Evolutionary conservation across 2,113 vertebrate genomes (phyloP).

Genomic region (Pygoscelis adeliae): DNA sequence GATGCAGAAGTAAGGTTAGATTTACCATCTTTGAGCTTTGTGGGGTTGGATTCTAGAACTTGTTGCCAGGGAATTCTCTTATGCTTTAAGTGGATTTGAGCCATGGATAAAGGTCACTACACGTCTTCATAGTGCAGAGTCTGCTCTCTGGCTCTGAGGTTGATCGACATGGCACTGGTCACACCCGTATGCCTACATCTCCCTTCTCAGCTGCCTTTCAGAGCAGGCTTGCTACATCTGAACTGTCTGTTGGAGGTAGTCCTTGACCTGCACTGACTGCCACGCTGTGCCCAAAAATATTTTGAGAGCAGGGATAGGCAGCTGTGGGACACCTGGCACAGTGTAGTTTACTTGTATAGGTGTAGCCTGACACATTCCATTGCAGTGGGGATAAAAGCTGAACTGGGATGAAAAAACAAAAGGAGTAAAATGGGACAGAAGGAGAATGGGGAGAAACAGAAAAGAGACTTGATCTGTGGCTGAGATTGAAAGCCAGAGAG

Average conservation of each 20-base stretch:
- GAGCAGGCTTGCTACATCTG: neutral
- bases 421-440: neutral
- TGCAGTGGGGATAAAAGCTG: neutral
- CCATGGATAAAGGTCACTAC: neutral
- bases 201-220: neutral
- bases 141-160: neutral
- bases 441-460: neutral
- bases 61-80: neutral
- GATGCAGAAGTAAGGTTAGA: neutral
- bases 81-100: neutral
- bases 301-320: neutral
- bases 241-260: neutral
- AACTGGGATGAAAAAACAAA: neutral
- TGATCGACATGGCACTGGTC: neutral
- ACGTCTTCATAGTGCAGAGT: neutral
- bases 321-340: neutral
- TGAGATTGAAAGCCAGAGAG: neutral
- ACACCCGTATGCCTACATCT: rapidly evolving
- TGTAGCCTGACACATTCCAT: neutral
- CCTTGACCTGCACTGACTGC: neutral
- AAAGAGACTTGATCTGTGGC: neutral
- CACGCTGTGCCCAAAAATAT: neutral
- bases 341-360: neutral
- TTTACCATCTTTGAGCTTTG: neutral
- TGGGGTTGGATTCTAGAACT: neutral